Base-by-base conservation (phyloP, 2,113 vertebrate genomes). In the Bettongia penicillata region DNA sequence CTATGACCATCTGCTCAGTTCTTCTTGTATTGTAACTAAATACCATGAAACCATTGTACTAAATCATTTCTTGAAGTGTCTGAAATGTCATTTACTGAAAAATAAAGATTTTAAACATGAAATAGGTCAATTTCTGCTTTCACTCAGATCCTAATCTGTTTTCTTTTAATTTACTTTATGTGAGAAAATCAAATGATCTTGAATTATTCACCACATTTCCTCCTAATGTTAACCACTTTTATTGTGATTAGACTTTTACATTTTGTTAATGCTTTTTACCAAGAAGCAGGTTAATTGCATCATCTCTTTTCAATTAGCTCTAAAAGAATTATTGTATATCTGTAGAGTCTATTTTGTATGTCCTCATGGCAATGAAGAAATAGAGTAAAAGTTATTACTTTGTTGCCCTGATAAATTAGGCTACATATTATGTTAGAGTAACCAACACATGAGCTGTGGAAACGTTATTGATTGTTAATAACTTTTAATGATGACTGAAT, bases 381-480 rank as follows among this genome's bases (percentile, higher is more conserved):
- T 98, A 94, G 94, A 98, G 94, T 97, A 98, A 99, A 98, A 98
- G 97, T 98, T 98, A 98, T 98, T 99, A 98, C 99, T 99, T 98
- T 99, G 98, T 98, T 99, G 98, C 98, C 93, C 97, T 98, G 98
- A 99, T 99, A 98, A 99, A 99, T 99, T 98, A 98, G 98, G 94
- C 97, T 98, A 97, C 94, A 98, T 98, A 99, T 99, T 98, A 98
- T 98, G 98, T 98, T 98, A 98, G 96, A 98, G 99, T 99, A 99
- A 98, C 97, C 98, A 97, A 98, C 96, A 98, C 97, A 97, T 94
- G 96, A 98, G 97, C 98, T 98, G 95, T 98, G 98, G 98, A 97
- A 98, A 97, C 96, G 97, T 98, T 98, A 98, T 96, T 98, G 97
- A 98, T 97, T 99, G 98, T 98, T 99, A 99, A 99, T 98, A 98